Conservation (phyloP, 1,140 invertebrate species). For the Lasioglossum albipes region DNA sequence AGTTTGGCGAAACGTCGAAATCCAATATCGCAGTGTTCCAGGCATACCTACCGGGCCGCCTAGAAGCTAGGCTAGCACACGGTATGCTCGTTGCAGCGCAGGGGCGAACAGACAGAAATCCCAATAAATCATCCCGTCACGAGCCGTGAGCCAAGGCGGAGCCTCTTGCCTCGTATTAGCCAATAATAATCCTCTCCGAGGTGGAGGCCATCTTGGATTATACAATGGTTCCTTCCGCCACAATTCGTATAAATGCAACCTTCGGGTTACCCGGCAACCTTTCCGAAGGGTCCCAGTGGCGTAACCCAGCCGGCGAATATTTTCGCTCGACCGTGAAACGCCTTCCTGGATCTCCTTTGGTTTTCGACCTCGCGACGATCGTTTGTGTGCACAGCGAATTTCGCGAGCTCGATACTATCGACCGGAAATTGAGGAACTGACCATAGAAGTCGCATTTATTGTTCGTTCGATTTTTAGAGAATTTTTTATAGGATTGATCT, state of each 20-base stretch:
- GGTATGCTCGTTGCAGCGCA: slow-evolving; percentile 73
- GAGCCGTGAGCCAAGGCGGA: slow-evolving; percentile 82
- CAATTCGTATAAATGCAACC: slow-evolving; percentile 79
- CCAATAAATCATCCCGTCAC: slow-evolving; percentile 81
- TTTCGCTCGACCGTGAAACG: slow-evolving; percentile 33
- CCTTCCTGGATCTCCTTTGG: neutral
- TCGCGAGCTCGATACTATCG: neutral
- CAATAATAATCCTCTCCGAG: slow-evolving; percentile 82
- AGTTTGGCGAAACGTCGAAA: slow-evolving; percentile 58
- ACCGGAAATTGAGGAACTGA: neutral
- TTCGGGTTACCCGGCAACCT: slow-evolving; percentile 70
- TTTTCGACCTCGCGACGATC: too few species aligned
- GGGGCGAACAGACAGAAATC: slow-evolving; percentile 80
- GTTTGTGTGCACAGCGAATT: neutral
- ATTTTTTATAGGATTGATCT: too few species aligned
- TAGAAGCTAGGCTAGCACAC: slow-evolving; percentile 65
- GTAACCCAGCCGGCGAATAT: slow-evolving; percentile 51
- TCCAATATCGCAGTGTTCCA: slow-evolving; percentile 58
- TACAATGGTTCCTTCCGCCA: slow-evolving; percentile 81
- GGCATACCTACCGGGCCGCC: slow-evolving; percentile 57
- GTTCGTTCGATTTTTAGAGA: too few species aligned
- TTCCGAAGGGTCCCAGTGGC: slow-evolving; percentile 73
- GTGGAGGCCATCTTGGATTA: slow-evolving; percentile 82
- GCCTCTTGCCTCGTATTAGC: slow-evolving; percentile 82
- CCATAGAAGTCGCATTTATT: too few species aligned